Percentiles rank a stretch among this genome's conserved stretches.
These are phyloP conservation scores for Thereva unica DNA, from an alignment of 2,888 invertebrate genomes.

Conservation along the genomic window DNA sequence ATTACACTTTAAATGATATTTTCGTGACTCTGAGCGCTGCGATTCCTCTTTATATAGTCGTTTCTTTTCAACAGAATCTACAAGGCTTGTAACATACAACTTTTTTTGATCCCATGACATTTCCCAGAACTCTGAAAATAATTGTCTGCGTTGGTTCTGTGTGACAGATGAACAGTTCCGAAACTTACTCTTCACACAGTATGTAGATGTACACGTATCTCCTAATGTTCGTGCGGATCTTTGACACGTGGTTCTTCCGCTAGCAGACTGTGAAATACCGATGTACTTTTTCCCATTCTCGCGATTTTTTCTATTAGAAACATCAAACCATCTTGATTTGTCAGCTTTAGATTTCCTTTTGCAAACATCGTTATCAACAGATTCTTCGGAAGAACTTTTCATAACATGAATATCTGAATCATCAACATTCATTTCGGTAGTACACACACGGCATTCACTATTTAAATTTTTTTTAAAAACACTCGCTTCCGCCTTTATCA, in stretches of 20 bases:
- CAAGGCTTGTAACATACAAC: constrained; percentile 21
- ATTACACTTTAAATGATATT: constrained; percentile 27
- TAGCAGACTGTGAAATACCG: too few relatives aligned
- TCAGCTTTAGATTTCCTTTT: too few relatives aligned
- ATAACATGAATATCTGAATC: too few relatives aligned
- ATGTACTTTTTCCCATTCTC: too few relatives aligned
- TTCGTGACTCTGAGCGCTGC: constrained; percentile 13
- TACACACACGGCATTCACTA: too few relatives aligned
- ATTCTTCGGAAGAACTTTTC: too few relatives aligned
- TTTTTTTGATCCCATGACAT: constrained; percentile 36
- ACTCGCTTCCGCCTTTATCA: too few relatives aligned
- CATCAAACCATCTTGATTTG: too few relatives aligned
- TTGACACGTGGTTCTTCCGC: constrained; percentile 2
- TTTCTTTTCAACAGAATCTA: constrained; percentile 21
- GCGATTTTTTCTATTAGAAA: too few relatives aligned
- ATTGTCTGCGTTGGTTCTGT: constrained; percentile 8
- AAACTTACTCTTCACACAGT: constrained; percentile 32
- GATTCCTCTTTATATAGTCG: constrained; percentile 21
- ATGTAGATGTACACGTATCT: constrained; percentile 28
- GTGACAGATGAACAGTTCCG: constrained; percentile 13
- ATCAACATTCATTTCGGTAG: too few relatives aligned
- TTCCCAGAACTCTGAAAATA: constrained; percentile 30
- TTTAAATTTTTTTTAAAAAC: too few relatives aligned
- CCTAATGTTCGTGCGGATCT: constrained; percentile 5
- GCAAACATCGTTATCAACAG: too few relatives aligned